phyloP scores from a whole-genome alignment of 1,140 invertebrate species.

The Onthophagus taurus region DNA sequence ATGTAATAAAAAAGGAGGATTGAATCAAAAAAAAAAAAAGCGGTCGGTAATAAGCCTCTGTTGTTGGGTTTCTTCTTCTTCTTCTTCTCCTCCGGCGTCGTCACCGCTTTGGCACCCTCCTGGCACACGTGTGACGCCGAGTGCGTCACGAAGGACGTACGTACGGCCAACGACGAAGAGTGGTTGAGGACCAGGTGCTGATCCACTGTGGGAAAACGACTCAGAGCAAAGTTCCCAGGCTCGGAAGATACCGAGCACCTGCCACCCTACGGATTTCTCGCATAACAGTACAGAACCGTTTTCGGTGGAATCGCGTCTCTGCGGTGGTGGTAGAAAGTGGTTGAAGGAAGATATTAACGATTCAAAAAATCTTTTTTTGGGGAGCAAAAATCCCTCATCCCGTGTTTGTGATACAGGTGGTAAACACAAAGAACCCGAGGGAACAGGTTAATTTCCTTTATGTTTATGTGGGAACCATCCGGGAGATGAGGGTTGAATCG shows the following conservation, averaged over 20 bases:
- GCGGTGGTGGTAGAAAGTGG: no score
- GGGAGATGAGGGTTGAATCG: no score
- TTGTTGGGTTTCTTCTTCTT: not conserved
- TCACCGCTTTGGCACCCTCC: slow-evolving; percentile 1
- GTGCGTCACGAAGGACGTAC: not conserved
- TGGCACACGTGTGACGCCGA: slow-evolving; percentile 5
- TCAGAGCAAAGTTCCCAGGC: slow-evolving; percentile 27
- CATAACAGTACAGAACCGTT: not conserved
- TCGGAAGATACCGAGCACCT: slow-evolving; percentile 23
- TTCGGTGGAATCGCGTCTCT: not conserved
- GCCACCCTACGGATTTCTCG: slow-evolving; percentile 11
- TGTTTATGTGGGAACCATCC: not conserved
- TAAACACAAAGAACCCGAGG: not conserved
- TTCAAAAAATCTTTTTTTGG: no score
- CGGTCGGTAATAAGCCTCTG: not conserved
- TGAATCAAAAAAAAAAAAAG: not conserved
- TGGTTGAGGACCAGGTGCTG: slow-evolving; percentile 23
- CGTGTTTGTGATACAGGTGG: not conserved
- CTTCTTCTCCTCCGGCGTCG: no score
- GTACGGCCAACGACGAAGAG: not conserved
- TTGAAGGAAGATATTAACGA: no score
- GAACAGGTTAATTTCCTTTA: not conserved
- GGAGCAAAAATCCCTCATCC: no score
- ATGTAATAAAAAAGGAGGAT: not conserved
- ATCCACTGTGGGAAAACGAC: slow-evolving; percentile 26